Evolutionary conservation across 2,888 invertebrate genomes (phyloP), one percentile per base, ranked within the genome.

Genomic region (Hetaerina titia): DNA sequence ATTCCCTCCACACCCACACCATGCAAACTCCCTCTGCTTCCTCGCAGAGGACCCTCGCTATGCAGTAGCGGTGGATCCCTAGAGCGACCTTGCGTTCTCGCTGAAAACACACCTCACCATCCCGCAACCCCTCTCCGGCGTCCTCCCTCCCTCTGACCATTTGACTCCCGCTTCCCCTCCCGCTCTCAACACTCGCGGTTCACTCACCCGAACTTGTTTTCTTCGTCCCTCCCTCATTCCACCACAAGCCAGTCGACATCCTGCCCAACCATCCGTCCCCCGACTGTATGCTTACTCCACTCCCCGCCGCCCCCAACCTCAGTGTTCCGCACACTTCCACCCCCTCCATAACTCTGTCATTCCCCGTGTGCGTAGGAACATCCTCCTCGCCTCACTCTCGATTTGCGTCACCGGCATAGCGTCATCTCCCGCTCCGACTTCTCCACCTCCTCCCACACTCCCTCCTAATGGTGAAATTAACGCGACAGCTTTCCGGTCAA

Each of bases 141-240:
- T 7, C 64, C 15, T 19, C 15, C 64, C 64, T 19, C 64, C 69
- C 69, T n/a, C n/a, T 69, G 4, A 4, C 69, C 69, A 22, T 6
- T 69, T 11, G 45, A 45, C 69, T 17, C 69, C 8, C 69, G n/a
- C 69, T 69, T n/a, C 69, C 69, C n/a, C n/a, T 69, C 69, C 19
- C 69, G 69, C 19, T 22, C n/a, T 25, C 81, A 45, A 31, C 81
- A 22, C 89, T 92, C 92, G 31, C 92, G 92, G 92, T 92, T 92
- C 92, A 92, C 64, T 92, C 92, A 92, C 92, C 92, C 69, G 69
- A 56, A 92, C 92, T 69, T 74, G 92, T 92, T 92, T 74, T 56
- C 31, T 69, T 17, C 22, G 45, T 31, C 74, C 92, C 45, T 17
- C n/a, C 69, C 31, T 19, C 81, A 31, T 25, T 31, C 81, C 81